Percentiles rank a stretch among this genome's conserved stretches.
These are phyloP conservation scores for Mormoops blainvillei DNA, from an alignment of 2,113 vertebrate genomes.

Conservation along the genomic window DNA sequence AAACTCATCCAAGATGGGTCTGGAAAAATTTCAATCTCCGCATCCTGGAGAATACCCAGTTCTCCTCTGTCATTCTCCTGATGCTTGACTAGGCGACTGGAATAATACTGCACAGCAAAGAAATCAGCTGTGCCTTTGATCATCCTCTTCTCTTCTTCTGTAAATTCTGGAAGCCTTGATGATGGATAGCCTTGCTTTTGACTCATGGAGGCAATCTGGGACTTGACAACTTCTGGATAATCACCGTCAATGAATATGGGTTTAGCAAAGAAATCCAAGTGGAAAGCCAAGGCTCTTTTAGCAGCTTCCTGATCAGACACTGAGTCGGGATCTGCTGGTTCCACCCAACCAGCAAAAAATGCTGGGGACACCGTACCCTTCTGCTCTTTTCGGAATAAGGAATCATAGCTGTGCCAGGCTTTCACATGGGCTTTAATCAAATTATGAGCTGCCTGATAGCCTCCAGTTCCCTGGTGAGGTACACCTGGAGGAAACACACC, in stretches of 20 bases:
- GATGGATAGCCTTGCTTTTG: slow-evolving; percentile 71
- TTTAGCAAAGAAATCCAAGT: slow-evolving; percentile 84
- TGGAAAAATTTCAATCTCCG: slow-evolving; percentile 70
- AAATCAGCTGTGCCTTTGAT: slow-evolving; percentile 85
- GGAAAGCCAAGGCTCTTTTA: slow-evolving; percentile 78
- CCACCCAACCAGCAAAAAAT: slow-evolving; percentile 82
- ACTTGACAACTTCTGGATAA: slow-evolving; percentile 84
- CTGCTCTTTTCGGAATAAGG: slow-evolving; percentile 77
- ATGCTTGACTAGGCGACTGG: slow-evolving; percentile 78
- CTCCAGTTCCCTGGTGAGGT: slow-evolving; percentile 74
- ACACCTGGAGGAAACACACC: slow-evolving; percentile 78
- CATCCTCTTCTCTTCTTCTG: slow-evolving; percentile 78
- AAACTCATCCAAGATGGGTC: slow-evolving; percentile 83
- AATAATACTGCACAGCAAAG: slow-evolving; percentile 88
- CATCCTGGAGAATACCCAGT: slow-evolving; percentile 71
- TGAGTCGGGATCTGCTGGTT: slow-evolving; percentile 74
- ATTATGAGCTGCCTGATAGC: slow-evolving; percentile 82
- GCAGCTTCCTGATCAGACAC: slow-evolving; percentile 75
- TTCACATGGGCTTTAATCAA: slow-evolving; percentile 83
- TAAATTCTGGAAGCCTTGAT: slow-evolving; percentile 81
- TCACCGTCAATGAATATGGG: slow-evolving; percentile 85
- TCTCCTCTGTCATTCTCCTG: slow-evolving; percentile 43
- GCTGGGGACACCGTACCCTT: slow-evolving; percentile 78
- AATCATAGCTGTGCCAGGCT: slow-evolving; percentile 85
- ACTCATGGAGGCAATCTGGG: slow-evolving; percentile 76